Evolutionary conservation across 2,797 vertebrate genomes (phyloP).

Genomic region (Acropternis orthonyx): DNA sequence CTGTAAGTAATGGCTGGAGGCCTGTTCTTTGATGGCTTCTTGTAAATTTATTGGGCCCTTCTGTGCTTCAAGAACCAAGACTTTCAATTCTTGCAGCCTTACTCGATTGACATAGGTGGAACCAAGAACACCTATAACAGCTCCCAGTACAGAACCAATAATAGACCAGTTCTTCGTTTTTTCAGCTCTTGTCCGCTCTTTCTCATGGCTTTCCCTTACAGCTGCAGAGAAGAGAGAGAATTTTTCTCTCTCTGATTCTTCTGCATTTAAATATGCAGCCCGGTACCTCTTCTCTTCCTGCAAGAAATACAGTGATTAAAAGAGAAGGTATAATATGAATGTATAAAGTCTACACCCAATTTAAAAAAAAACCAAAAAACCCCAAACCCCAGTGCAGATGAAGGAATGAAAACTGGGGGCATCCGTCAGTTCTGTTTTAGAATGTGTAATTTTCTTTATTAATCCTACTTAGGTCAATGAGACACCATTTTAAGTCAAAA

Average conservation of each 20-base stretch:
- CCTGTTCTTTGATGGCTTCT: conserved; percentile 90
- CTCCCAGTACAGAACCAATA: conserved; percentile 91
- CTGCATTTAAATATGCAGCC: conserved; percentile 79
- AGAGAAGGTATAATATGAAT: not conserved
- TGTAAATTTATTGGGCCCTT: conserved; percentile 92
- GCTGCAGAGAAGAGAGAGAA: conserved; percentile 91
- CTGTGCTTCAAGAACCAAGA: conserved; percentile 90
- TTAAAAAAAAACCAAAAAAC: not conserved
- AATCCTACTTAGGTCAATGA: not conserved
- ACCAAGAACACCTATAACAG: conserved; percentile 93
- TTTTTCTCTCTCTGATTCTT: conserved; percentile 88
- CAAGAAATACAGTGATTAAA: conserved; percentile 32
- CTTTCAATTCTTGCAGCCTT: conserved; percentile 90
- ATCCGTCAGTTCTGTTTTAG: not conserved
- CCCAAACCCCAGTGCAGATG: not conserved
- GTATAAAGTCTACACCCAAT: not conserved
- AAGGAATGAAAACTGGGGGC: not conserved
- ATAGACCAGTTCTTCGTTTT: conserved; percentile 98
- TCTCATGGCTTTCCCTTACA: conserved; percentile 93
- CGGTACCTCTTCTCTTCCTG: conserved; percentile 93
- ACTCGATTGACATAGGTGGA: conserved; percentile 95
- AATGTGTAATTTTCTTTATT: not conserved
- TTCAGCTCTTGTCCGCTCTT: conserved; percentile 91
- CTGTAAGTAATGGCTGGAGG: conserved; percentile 84
- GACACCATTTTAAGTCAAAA: not conserved